phyloP scores from a whole-genome alignment of 2,797 vertebrate species.

The Pantherophis vulpinus region DNA sequence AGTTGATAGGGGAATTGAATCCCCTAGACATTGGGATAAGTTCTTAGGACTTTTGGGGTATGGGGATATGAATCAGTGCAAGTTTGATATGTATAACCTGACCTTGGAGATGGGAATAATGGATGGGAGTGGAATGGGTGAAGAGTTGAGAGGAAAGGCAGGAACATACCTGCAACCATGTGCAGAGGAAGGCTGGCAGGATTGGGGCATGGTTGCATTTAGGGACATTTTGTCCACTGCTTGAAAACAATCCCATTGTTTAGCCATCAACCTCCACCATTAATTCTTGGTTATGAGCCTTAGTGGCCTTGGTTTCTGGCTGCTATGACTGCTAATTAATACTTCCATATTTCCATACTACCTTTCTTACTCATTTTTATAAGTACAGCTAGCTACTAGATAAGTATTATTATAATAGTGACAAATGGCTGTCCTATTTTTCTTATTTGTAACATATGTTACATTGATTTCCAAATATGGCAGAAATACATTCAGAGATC shows the following conservation, averaged over 20 bases:
- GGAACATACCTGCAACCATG: not conserved
- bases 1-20: not conserved
- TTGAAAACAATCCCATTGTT: not conserved
- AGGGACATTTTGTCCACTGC: not conserved
- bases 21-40: not conserved
- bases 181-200: not conserved
- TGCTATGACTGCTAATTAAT: not conserved
- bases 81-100: not conserved
- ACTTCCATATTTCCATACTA: not conserved
- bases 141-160: not conserved
- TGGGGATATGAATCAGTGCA: not conserved
- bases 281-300: not conserved
- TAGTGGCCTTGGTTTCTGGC: not conserved
- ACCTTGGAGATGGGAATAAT: not conserved
- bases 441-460: not conserved
- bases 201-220: not conserved
- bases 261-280: not conserved
- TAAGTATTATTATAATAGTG: not conserved
- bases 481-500: not conserved
- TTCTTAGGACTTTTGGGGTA: not conserved
- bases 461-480: not conserved
- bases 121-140: not conserved
- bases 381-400: not conserved
- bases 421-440: not conserved
- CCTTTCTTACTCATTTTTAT: not conserved